These are phyloP conservation scores for Lindbergichthys nudifrons DNA, from an alignment of 2,797 vertebrate species.

Conservation along the genomic window DNA sequence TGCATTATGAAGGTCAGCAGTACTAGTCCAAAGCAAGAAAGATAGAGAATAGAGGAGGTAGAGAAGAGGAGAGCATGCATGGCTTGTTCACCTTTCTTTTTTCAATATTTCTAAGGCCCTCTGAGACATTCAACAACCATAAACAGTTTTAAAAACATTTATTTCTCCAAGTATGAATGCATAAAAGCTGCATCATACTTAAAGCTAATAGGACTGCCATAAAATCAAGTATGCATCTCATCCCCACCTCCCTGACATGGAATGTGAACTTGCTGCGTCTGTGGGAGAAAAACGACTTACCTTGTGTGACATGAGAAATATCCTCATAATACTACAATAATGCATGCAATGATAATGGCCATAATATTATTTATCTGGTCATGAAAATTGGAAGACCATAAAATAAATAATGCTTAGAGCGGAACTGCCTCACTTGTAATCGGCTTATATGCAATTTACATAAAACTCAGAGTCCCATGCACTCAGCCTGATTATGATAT, in stretches of 20 bases:
- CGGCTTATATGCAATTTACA: constrained; percentile 87
- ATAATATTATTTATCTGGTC: constrained; percentile 82
- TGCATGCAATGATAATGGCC: constrained; percentile 77
- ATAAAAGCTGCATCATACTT: constrained; percentile 28
- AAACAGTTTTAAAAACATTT: constrained; percentile 21
- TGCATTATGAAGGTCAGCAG: constrained; percentile 4
- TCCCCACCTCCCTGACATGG: constrained; percentile 26
- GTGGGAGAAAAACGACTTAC: constrained; percentile 66
- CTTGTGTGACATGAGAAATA: constrained; percentile 79
- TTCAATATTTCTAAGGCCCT: constrained; percentile 8
- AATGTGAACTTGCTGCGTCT: constrained; percentile 44
- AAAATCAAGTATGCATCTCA: constrained; percentile 43
- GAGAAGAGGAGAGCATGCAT: constrained; percentile 1
- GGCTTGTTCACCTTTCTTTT: constrained; percentile 28
- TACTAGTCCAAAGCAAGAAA: constrained; percentile 10
- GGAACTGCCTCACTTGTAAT: constrained; percentile 83
- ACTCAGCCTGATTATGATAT: constrained; percentile 82
- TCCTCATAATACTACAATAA: constrained; percentile 81
- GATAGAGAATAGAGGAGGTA: background rate
- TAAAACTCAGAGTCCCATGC: constrained; percentile 83
- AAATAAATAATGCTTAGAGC: constrained; percentile 86
- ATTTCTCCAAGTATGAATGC: constrained; percentile 9
- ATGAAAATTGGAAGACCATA: constrained; percentile 85
- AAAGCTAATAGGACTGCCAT: constrained; percentile 29
- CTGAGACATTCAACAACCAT: constrained; percentile 13